Base-by-base conservation (phyloP, 2,888 invertebrate genomes). In the Nesidiocoris tenuis region DNA sequence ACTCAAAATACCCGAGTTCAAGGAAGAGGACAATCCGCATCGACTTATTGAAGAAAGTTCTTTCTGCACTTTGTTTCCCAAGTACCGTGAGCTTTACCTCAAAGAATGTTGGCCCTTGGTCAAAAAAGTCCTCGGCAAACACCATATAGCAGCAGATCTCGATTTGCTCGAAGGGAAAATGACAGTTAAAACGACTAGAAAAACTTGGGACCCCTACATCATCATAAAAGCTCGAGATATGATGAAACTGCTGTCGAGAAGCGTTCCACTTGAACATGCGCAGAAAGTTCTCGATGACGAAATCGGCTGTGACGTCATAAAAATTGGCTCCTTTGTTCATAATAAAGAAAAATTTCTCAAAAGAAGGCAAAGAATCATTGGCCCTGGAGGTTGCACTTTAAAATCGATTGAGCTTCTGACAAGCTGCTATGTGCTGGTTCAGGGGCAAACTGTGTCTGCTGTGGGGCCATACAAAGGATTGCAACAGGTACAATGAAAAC, bases 181-280 rank as follows among this genome's bases (percentile, higher is more conserved):
- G 92, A 90, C 91, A 0, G 99, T 99, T 0, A 88, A 88, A 83
- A 99, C 99, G 0, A 97, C 97, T 0, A 87, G 93, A 72, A 97
- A 98, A 86, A 98, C 98, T 0, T 99, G 96, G 96, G 99, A 99
- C 86, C 99, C 99, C 0, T 98, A 93, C 81, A 93, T 97, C 72
- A 94, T 99, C 61, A 88, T 99, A 24, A 98, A 98, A 86, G 96
- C 78, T 21, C 87, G 98, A 78, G 99, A 99, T 84, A 88, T 98
- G 86, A 93, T 99, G 81, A 98, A 96, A 84, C 85, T 99, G 1
- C 85, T 99, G 81, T 94, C 98, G 0, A 87, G 99, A 80, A 96
- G 96, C 84, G 98, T 99, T 0, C 98, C 98, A 0, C 95, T 92
- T 81, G 98, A 99, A 84, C 98, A 99, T 85, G 97, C 97, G 1